Conservation (phyloP, 2,113 vertebrate genomes). For the Limanda limanda region DNA sequence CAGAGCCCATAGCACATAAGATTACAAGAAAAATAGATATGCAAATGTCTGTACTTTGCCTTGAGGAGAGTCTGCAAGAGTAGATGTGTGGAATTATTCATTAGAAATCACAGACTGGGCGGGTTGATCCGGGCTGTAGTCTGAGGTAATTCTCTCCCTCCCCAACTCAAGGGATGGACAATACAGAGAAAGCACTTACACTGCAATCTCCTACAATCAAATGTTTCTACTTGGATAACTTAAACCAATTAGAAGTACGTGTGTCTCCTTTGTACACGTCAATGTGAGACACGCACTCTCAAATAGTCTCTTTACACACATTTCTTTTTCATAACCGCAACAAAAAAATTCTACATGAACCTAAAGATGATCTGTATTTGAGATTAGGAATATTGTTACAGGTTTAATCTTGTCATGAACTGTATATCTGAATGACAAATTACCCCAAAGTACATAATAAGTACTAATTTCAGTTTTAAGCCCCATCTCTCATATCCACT, state of each 20-base stretch:
- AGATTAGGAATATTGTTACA: no score
- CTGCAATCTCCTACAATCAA: neutral
- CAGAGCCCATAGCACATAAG: constrained; percentile 32
- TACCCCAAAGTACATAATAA: neutral
- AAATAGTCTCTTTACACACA: neutral
- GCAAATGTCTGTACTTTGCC: constrained; percentile 43
- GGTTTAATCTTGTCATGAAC: no score
- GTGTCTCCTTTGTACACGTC: neutral
- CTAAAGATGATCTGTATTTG: no score
- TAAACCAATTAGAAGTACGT: neutral
- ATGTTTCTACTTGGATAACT: neutral
- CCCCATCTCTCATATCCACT: no score
- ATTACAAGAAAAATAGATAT: constrained; percentile 44
- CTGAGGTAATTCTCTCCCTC: constrained; percentile 10
- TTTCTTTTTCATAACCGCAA: neutral
- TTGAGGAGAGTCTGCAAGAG: constrained; percentile 48
- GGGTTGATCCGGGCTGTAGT: neutral
- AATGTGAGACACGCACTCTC: neutral
- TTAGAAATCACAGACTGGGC: constrained; percentile 24
- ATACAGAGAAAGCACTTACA: neutral
- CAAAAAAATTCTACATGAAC: no score
- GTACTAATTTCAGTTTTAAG: no score
- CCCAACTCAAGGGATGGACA: constrained; percentile 8
- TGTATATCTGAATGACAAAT: neutral
- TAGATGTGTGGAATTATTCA: constrained; percentile 60